Evolutionary conservation across 2,888 invertebrate genomes (phyloP), one percentile per base, ranked within the genome.

Genomic region (Sinelater perroti): DNA sequence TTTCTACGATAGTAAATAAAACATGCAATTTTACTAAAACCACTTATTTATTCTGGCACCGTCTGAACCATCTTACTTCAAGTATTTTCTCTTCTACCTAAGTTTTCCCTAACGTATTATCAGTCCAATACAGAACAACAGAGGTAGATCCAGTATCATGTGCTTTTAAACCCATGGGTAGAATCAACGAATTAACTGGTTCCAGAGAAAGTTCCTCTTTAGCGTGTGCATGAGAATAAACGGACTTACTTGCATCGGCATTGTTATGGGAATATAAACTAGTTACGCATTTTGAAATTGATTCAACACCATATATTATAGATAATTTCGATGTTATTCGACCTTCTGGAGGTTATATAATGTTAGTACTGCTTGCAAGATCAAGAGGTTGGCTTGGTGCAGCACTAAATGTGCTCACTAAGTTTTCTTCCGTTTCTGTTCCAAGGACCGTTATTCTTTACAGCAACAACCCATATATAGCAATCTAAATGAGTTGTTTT

Each of bases 21-120:
- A n/a, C n/a, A n/a, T n/a, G n/a, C n/a, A n/a, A n/a, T n/a, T n/a
- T n/a, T n/a, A n/a, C n/a, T n/a, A n/a, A n/a, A n/a, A n/a, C n/a
- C n/a, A n/a, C n/a, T n/a, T n/a, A n/a, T n/a, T n/a, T n/a, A n/a
- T n/a, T n/a, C n/a, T n/a, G n/a, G n/a, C n/a, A n/a, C n/a, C n/a
- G n/a, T 97, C 51, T 88, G 80, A 14, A 93, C 96, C 1, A 95
- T 87, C 93, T 99, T 93, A 66, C 97, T 97, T 96, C 97, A 98
- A 3, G 91, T 87, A 3, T 93, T 93, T 75, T 92, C 91, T 20
- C 94, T 85, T 0, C 88, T 84, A 87, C 87, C 81, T 94, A 93
- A 73, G 86, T 89, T 72, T 90, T 90, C 24, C 91, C 89, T 11
- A 95, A 82, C n/a, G 93, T 89, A 1, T 91, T 91, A 76, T 98